A percentile compares a stretch with the other conserved stretches of the same genome.
Evolutionary conservation across 2,113 vertebrate genomes (phyloP).

Genomic region (Dolichallabes microphthalmus): DNA sequence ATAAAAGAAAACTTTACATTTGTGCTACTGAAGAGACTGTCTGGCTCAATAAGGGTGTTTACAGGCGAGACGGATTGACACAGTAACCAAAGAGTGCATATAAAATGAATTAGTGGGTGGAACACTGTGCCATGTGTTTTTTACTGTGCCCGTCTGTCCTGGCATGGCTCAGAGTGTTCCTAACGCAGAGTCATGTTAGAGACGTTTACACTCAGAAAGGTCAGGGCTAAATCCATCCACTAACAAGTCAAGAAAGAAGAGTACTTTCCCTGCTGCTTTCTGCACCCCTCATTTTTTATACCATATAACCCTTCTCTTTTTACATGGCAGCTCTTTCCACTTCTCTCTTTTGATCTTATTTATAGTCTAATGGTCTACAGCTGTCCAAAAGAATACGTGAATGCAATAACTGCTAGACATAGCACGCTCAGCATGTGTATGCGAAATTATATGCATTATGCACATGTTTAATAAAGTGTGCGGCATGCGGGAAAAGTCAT

Average conservation of each 20-base stretch:
- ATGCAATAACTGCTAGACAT: background rate
- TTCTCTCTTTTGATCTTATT: background rate
- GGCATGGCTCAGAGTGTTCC: background rate
- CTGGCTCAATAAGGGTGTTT: background rate
- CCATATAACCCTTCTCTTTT: background rate
- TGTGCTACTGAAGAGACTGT: background rate
- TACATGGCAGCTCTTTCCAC: background rate
- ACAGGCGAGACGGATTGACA: background rate
- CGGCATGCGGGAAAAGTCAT: background rate
- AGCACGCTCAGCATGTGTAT: background rate
- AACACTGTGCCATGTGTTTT: background rate
- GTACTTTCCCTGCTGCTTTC: background rate
- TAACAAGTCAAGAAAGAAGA: conserved; percentile 25
- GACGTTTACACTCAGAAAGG: conserved; percentile 39
- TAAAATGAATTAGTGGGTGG: background rate
- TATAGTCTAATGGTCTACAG: background rate
- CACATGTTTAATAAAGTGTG: background rate
- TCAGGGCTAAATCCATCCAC: conserved; percentile 49
- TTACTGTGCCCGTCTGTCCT: background rate
- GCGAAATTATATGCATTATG: background rate
- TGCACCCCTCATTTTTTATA: background rate
- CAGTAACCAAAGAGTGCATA: background rate
- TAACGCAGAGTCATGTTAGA: background rate
- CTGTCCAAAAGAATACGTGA: background rate
- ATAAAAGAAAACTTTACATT: background rate